phyloP scores from a whole-genome alignment of 2,797 vertebrate species.

The Streptopelia turtur region DNA sequence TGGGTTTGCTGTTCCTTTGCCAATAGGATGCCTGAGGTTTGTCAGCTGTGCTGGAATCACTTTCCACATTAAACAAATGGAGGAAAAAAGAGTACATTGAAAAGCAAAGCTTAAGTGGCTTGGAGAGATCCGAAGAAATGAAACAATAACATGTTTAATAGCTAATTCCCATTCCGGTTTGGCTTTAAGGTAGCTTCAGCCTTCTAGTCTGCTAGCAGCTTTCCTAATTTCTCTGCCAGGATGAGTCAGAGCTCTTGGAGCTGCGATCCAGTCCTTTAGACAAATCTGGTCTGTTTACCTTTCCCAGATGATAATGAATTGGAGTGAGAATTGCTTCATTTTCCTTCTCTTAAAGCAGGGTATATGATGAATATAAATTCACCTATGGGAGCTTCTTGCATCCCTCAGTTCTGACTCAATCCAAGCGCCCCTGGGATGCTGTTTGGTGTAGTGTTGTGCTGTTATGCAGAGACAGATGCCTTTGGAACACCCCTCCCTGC shows the following conservation, averaged over 20 bases:
- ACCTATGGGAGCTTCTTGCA: background rate
- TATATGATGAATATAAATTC: background rate
- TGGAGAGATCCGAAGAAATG: slow-evolving; percentile 40
- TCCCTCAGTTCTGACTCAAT: background rate
- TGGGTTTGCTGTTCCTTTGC: slow-evolving; percentile 20
- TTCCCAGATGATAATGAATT: background rate
- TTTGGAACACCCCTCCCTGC: slow-evolving; percentile 35
- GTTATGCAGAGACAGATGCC: background rate
- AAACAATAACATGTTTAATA: slow-evolving; percentile 53
- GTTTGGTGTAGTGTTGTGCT: background rate
- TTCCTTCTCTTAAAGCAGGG: background rate
- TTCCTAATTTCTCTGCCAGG: slow-evolving; percentile 20
- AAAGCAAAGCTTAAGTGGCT: slow-evolving; percentile 36
- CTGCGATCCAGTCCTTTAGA: slow-evolving; percentile 5
- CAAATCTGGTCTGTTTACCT: slow-evolving; percentile 24
- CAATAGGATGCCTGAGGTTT: slow-evolving; percentile 58
- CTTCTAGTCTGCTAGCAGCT: slow-evolving; percentile 25
- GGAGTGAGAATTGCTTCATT: background rate
- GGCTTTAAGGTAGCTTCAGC: slow-evolving; percentile 61
- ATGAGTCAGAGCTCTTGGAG: slow-evolving; percentile 55
- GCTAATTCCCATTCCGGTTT: slow-evolving; percentile 55
- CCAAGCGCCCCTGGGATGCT: accelerated
- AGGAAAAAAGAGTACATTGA: background rate
- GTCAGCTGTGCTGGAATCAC: slow-evolving; percentile 49
- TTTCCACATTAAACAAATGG: slow-evolving; percentile 51